phyloP scores from a whole-genome alignment of 2,797 vertebrate genomes.

The Champsocephalus gunnari region DNA sequence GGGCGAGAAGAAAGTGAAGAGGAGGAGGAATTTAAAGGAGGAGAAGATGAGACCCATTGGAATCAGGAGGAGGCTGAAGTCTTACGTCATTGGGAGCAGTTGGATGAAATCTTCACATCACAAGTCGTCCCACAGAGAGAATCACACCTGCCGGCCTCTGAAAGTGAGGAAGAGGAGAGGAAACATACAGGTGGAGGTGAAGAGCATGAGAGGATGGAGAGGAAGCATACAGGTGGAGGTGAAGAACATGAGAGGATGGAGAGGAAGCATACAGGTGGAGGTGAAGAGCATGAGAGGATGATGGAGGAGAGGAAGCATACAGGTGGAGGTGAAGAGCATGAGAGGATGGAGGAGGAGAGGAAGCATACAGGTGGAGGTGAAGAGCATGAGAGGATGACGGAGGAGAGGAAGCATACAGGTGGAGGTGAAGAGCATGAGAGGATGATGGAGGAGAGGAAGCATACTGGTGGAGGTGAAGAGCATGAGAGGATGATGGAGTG shows the following conservation, averaged over 20 bases:
- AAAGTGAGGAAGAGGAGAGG: slow-evolving; percentile 11
- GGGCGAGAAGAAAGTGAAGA: not conserved
- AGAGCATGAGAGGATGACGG: not conserved
- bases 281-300: slow-evolving; percentile 9
- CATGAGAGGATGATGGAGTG: not conserved
- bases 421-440: too few species aligned
- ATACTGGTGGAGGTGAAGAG: too few species aligned
- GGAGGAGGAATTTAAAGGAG: not conserved
- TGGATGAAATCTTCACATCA: slow-evolving; percentile 9
- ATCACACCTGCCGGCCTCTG: not conserved
- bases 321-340: too few species aligned
- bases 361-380: slow-evolving; percentile 1
- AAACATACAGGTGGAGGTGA: slow-evolving; percentile 2
- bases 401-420: too few species aligned
- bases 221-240: not conserved
- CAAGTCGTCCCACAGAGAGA: not conserved
- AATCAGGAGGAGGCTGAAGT: slow-evolving; percentile 10
- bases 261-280: not conserved
- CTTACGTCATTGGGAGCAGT: not conserved
- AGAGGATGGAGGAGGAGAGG: too few species aligned
- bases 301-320: too few species aligned
- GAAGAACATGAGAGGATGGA: slow-evolving; percentile 13
- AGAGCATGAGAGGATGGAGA: not conserved
- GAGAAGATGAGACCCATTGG: slow-evolving; percentile 8
- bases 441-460: too few species aligned